Evolutionary conservation across 2,797 vertebrate species (phyloP).

Genomic region (Spatula versicolor): DNA sequence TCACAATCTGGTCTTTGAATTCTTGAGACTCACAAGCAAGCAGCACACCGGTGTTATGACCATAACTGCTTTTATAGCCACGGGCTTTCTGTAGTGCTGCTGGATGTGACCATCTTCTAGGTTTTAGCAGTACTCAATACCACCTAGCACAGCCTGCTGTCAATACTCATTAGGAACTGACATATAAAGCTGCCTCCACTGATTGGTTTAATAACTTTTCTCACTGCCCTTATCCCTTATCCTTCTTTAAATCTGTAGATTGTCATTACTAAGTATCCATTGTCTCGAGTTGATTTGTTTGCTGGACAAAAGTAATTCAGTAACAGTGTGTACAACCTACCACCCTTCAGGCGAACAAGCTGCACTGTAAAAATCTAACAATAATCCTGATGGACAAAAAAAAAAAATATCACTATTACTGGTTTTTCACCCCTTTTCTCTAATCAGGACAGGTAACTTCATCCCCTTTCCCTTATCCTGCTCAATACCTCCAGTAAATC

Average conservation of each 20-base stretch:
- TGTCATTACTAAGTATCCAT: slow-evolving; percentile 42
- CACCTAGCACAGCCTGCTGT: neutral
- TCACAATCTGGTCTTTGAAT: neutral
- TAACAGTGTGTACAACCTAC: neutral
- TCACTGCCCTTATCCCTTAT: slow-evolving; percentile 28
- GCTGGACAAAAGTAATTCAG: slow-evolving; percentile 25
- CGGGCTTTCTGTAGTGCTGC: neutral
- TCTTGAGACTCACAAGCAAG: neutral
- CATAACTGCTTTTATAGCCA: neutral
- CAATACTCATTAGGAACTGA: slow-evolving; percentile 35
- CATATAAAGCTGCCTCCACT: slow-evolving; percentile 31
- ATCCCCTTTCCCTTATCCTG: slow-evolving; percentile 15
- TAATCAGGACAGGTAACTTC: slow-evolving; percentile 30
- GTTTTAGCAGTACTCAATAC: neutral
- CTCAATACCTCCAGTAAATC: slow-evolving; percentile 3
- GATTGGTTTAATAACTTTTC: slow-evolving; percentile 43
- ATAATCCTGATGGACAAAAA: neutral
- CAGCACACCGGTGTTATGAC: neutral
- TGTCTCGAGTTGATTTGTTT: slow-evolving; percentile 10
- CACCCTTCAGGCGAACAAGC: neutral
- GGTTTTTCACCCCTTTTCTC: neutral
- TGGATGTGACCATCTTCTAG: neutral
- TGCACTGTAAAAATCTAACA: neutral
- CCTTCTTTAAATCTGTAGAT: slow-evolving; percentile 27
- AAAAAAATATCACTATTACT: neutral